Evolutionary conservation across 2,113 vertebrate genomes (phyloP).

Genomic region (Ahaetulla prasina): DNA sequence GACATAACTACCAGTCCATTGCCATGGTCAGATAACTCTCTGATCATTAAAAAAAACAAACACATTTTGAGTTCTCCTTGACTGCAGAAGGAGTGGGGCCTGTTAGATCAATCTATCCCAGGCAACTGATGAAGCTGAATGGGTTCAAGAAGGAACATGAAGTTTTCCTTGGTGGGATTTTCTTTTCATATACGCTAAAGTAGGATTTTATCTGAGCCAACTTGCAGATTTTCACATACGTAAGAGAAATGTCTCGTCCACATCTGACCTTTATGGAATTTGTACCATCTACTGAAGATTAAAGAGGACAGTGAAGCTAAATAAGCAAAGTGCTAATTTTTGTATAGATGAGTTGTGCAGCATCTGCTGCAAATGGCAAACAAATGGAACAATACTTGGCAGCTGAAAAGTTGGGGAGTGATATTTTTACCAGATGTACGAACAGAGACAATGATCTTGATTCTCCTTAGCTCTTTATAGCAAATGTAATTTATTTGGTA

Average conservation of each 20-base stretch:
- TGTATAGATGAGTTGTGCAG: neutral
- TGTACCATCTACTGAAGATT: slow-evolving; percentile 18
- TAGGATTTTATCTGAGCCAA: slow-evolving; percentile 9
- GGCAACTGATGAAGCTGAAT: neutral
- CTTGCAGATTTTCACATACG: neutral
- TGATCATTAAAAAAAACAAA: neutral
- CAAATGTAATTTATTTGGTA: slow-evolving; percentile 19
- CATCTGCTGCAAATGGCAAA: slow-evolving; percentile 37
- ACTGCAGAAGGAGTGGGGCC: neutral
- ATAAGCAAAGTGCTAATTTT: slow-evolving; percentile 7
- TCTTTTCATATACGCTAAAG: slow-evolving; percentile 18
- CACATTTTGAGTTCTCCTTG: neutral
- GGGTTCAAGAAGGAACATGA: neutral
- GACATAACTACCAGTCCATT: neutral
- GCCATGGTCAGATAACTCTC: neutral
- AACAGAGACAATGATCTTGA: neutral
- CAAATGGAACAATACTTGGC: slow-evolving; percentile 12
- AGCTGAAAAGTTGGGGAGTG: neutral
- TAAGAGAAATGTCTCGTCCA: neutral
- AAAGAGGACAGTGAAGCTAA: neutral
- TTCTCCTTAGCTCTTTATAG: neutral
- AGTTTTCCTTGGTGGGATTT: neutral
- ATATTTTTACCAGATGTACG: neutral
- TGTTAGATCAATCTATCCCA: neutral
- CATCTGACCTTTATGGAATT: slow-evolving; percentile 19